Conservation (phyloP, 2,113 vertebrate genomes). For the Boulengeromyrus knoepffleri region DNA sequence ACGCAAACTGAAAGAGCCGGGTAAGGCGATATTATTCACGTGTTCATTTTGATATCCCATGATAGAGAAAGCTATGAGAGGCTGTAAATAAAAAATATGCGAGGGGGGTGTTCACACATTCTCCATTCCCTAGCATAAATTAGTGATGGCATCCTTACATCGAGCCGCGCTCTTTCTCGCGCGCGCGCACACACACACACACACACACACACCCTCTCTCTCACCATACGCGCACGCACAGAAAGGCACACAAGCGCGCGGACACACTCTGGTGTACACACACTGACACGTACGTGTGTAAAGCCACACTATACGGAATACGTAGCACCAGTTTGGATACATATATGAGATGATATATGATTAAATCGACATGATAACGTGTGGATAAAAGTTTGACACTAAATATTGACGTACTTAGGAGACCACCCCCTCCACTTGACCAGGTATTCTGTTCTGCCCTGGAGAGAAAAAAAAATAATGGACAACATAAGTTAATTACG, state of each 20-base stretch:
- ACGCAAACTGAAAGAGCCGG: neutral
- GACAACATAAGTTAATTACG: slow-evolving; percentile 14
- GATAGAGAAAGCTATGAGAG: neutral
- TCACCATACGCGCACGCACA: neutral
- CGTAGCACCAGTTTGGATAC: too few relatives aligned
- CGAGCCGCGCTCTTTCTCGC: neutral
- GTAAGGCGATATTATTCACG: neutral
- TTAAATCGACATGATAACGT: neutral
- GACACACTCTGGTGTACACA: slow-evolving; percentile 5
- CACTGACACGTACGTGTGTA: neutral
- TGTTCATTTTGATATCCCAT: neutral
- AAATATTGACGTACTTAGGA: slow-evolving; percentile 73
- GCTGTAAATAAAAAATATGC: slow-evolving; percentile 2
- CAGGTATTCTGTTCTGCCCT: slow-evolving; percentile 89
- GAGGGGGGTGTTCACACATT: slow-evolving; percentile 24
- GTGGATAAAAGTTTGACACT: slow-evolving; percentile 15
- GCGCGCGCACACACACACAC: slow-evolving; percentile 3
- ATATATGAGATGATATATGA: neutral
- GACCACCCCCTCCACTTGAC: slow-evolving; percentile 96
- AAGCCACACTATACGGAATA: neutral
- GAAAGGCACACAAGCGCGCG: slow-evolving; percentile 1
- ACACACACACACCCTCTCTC: neutral
- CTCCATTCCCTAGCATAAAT: slow-evolving; percentile 38
- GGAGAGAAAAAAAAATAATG: slow-evolving; percentile 36
- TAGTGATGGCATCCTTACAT: slow-evolving; percentile 43